Conservation (phyloP, 2,797 vertebrate genomes). For the Lagorchestes hirsutus region DNA sequence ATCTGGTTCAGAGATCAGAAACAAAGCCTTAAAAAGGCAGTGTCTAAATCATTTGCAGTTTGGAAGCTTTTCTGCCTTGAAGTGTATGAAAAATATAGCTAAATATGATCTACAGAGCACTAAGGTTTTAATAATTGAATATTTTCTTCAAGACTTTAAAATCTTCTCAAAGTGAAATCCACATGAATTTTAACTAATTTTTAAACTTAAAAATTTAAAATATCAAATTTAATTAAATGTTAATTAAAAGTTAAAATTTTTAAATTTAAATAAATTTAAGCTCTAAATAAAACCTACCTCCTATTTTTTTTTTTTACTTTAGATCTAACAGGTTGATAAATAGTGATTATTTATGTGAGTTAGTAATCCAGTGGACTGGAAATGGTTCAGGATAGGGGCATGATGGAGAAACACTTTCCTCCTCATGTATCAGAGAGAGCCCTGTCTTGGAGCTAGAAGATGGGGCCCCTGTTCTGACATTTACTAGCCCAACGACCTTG, state of each 20-base stretch:
- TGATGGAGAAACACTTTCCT: not conserved
- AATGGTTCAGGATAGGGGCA: not conserved
- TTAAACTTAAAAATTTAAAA: not conserved
- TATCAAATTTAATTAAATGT: not conserved
- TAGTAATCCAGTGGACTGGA: not conserved
- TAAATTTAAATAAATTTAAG: not conserved
- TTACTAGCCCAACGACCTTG: not conserved
- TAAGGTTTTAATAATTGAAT: not conserved
- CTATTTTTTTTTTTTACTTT: not conserved
- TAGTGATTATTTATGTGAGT: not conserved
- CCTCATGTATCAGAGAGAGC: not conserved
- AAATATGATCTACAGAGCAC: not conserved
- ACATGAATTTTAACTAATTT: constrained; percentile 8
- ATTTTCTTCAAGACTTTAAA: not conserved
- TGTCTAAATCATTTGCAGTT: not conserved
- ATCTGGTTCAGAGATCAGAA: not conserved
- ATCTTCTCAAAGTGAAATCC: not conserved
- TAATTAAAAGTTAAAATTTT: not conserved
- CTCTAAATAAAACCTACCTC: not conserved
- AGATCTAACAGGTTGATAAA: not conserved
- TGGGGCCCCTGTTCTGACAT: not conserved
- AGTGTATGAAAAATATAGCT: not conserved
- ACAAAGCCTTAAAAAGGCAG: not conserved
- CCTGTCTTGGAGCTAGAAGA: not conserved
- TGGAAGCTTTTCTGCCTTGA: not conserved